Base-by-base conservation (phyloP, 2,113 vertebrate genomes). In the Leucopsar rothschildi region DNA sequence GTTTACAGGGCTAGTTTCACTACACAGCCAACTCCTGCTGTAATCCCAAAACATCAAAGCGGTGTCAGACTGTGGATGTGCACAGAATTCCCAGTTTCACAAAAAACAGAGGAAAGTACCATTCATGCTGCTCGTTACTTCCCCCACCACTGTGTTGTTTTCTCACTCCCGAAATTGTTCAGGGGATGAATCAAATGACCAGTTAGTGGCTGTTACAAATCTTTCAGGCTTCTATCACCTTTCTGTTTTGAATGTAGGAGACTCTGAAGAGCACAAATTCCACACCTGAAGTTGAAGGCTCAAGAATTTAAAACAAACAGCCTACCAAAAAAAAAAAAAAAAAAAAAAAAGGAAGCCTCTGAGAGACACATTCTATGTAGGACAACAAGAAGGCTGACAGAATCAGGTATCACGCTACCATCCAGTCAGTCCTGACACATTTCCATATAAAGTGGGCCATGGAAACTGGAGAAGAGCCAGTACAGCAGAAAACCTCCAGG, bases 391-490 rank as follows among this genome's bases (percentile, higher is more conserved):
- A 86, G 33, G 60, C 19, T 82, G 28, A 56, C 45, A 81, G 53
- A 92, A 71, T 66, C 28, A 11, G 39, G 27, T 82, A 75, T 78
- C 82, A 63, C 0, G 0, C 79, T 65, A 39, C 3, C 1, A 72
- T 57, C 47, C 79, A 89, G 52, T 23, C 77, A 91, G 61, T 39
- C 50, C 59, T 61, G 55, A 92, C 65, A 70, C 29, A 53, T 50
- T 84, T 76, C 44, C 77, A 76, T 64, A 70, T 35, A 82, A 76
- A 89, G 12, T 69, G 33, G 44, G 78, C 66, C 88, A 69, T 12
- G 18, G 63, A 95, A 72, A 47, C 66, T 91, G 65, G 65, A 95
- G 40, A 79, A 91, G 31, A 93, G 57, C 53, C 81, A 85, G 53
- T 21, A 52, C 21, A 82, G 52, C 61, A 85, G 60, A 83, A 88